Evolutionary conservation across 2,113 vertebrate genomes (phyloP).

Genomic region (Sapajus apella): DNA sequence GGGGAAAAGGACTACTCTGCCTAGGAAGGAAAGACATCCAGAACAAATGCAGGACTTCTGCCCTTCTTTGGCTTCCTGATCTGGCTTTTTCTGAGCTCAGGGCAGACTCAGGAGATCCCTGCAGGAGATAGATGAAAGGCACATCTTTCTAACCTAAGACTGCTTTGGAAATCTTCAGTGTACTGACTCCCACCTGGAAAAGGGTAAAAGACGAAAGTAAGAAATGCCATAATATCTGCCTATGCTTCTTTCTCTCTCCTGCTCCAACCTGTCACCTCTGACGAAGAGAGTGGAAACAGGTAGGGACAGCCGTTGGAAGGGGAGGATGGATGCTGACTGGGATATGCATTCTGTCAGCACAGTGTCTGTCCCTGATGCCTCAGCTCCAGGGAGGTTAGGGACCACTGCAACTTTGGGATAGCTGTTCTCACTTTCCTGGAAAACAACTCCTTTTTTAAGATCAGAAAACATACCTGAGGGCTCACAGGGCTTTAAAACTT

Average conservation of each 20-base stretch:
- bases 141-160: accelerated
- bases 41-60: not conserved
- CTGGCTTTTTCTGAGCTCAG: not conserved
- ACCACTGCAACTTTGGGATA: not conserved
- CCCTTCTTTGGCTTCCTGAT: not conserved
- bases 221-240: not conserved
- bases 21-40: not conserved
- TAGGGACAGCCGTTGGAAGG: not conserved
- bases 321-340: not conserved
- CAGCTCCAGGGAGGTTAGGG: not conserved
- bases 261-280: not conserved
- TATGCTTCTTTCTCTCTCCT: not conserved
- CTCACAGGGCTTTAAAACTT: not conserved
- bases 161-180: not conserved
- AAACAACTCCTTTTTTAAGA: not conserved
- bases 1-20: not conserved
- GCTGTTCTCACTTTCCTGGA: not conserved
- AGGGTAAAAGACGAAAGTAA: not conserved
- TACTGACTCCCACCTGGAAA: not conserved
- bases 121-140: not conserved
- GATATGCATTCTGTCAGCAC: not conserved
- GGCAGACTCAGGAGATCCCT: not conserved
- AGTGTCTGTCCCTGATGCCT: accelerated
- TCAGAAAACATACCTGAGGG: not conserved
- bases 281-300: not conserved